These are phyloP conservation scores for Xenopus laevis DNA, from an alignment of 2,113 vertebrate genomes.

Conservation along the genomic window DNA sequence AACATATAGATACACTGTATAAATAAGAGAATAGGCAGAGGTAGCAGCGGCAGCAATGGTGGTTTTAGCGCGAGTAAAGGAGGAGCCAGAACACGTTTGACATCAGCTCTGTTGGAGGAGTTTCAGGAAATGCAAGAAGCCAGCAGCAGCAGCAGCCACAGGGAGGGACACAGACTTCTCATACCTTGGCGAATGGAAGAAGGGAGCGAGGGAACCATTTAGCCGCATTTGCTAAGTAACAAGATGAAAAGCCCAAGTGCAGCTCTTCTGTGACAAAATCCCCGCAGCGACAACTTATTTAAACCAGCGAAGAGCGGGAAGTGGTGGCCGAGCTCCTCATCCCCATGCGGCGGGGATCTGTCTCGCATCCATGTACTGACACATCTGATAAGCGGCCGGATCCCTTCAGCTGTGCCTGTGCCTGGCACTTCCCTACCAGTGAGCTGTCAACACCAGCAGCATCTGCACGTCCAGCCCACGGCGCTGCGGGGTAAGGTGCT, in stretches of 20 bases:
- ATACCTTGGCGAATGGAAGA: conserved; percentile 27
- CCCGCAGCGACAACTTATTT: background rate
- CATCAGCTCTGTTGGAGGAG: conserved; percentile 14
- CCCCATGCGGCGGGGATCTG: background rate
- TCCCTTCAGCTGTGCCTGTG: background rate
- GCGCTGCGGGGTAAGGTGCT: conserved; percentile 23
- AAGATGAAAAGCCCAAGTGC: background rate
- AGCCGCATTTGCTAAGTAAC: conserved; percentile 8
- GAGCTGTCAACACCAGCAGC: background rate
- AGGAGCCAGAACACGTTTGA: background rate
- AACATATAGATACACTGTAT: too few species aligned
- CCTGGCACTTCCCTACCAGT: background rate
- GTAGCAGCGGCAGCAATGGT: background rate
- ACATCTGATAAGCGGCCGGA: background rate
- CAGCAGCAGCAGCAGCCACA: background rate
- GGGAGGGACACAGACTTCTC: conserved; percentile 10
- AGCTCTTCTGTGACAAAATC: background rate
- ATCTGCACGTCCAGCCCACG: background rate
- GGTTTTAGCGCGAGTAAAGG: background rate
- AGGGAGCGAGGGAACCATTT: conserved; percentile 2
- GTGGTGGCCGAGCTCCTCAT: background rate
- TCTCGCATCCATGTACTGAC: background rate
- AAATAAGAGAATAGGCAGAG: too few species aligned
- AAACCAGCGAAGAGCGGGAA: background rate
- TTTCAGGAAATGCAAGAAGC: conserved; percentile 31